These are phyloP conservation scores for Corythornis madagascariensis DNA, from an alignment of 2,113 vertebrate genomes.

Conservation along the genomic window DNA sequence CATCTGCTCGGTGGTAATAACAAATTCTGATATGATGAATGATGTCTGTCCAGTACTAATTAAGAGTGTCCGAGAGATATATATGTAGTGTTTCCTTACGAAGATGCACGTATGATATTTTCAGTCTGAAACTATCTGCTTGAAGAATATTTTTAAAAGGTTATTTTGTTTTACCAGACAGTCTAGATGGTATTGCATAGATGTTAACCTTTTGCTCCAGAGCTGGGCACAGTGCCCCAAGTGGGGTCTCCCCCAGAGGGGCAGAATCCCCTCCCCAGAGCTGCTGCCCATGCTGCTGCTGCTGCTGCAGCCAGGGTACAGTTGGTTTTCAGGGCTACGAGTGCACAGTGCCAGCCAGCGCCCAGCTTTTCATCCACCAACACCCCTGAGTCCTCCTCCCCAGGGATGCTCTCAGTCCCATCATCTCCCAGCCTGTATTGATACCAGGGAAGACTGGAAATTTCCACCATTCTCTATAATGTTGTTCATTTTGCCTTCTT, in stretches of 20 bases:
- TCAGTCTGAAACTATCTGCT: background rate
- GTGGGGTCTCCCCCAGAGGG: background rate
- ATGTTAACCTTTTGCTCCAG: background rate
- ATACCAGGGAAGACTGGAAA: background rate
- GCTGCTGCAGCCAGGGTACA: rapidly evolving
- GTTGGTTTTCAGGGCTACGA: background rate
- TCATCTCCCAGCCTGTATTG: background rate
- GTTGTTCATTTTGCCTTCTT: background rate
- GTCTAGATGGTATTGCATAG: background rate
- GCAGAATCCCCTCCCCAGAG: background rate
- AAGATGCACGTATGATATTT: background rate
- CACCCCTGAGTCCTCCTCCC: background rate
- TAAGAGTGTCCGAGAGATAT: background rate
- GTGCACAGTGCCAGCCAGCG: rapidly evolving
- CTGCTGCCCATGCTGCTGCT: background rate
- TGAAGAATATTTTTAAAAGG: background rate
- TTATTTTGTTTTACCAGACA: background rate
- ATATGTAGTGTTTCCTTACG: background rate
- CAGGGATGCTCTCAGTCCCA: background rate
- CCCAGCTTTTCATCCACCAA: background rate
- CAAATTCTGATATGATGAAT: background rate
- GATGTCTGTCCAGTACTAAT: background rate
- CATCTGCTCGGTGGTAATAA: background rate
- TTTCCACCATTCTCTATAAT: background rate
- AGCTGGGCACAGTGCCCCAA: rapidly evolving